Percentiles rank a stretch among this genome's conserved stretches.
phyloP scores from a whole-genome alignment of 2,888 invertebrate species.

The Mylabris sibirica region DNA sequence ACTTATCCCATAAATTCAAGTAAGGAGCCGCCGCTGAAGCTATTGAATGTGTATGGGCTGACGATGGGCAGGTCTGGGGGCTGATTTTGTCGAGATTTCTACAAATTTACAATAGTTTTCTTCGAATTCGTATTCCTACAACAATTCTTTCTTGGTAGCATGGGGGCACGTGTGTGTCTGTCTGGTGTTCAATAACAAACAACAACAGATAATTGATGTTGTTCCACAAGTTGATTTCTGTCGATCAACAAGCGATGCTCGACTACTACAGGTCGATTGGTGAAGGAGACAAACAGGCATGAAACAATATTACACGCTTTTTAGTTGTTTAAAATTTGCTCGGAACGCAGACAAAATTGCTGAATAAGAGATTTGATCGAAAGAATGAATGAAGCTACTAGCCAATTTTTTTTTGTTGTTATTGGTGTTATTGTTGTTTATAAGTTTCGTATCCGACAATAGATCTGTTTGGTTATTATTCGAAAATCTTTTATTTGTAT shows the following conservation, averaged over 20 bases:
- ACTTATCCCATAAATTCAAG: no score
- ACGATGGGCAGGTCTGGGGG: constrained; percentile 18
- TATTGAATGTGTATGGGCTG: neutral
- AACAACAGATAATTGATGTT: constrained; percentile 4
- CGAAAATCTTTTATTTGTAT: neutral
- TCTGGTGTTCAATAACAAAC: neutral
- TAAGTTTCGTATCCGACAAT: neutral
- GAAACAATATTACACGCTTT: constrained; percentile 49
- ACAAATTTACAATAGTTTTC: neutral
- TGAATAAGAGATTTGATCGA: no score
- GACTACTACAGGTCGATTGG: neutral
- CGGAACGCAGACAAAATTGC: neutral
- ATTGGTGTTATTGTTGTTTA: constrained; percentile 1
- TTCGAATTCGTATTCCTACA: no score
- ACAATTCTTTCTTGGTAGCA: neutral
- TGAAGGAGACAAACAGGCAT: constrained; percentile 41
- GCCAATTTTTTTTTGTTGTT: neutral
- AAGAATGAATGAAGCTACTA: neutral
- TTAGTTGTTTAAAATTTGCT: constrained; percentile 38
- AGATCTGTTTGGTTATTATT: neutral
- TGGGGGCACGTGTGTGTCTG: constrained; percentile 18
- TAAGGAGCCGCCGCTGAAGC: neutral
- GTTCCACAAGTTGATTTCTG: neutral
- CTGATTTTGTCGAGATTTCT: neutral
- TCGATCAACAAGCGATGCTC: neutral